phyloP scores from a whole-genome alignment of 92 coral and sea anemone species.

The Actinostola sp. region DNA sequence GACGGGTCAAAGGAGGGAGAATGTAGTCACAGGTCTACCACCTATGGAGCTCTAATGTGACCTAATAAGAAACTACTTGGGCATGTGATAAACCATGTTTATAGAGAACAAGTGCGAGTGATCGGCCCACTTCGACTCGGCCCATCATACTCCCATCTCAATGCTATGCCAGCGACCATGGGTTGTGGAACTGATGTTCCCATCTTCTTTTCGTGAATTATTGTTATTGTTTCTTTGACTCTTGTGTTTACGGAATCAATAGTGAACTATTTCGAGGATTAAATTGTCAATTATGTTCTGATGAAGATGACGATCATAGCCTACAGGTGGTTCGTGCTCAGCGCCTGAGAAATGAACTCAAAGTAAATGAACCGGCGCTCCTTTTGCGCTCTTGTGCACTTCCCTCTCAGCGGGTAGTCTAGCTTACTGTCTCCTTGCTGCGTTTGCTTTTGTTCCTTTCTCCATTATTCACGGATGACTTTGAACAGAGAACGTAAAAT shows the following conservation, averaged over 20 bases:
- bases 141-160: constrained; percentile 9
- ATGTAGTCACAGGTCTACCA: constrained; percentile 10
- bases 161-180: neutral
- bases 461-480: neutral
- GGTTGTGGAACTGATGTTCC: neutral
- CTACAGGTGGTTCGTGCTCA: constrained; percentile 17
- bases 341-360: neutral
- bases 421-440: constrained; percentile 19
- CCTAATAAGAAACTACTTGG: neutral
- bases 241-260: neutral
- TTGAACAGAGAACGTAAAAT: neutral
- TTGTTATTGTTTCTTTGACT: neutral
- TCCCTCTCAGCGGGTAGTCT: constrained; percentile 24
- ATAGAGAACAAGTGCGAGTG: constrained; percentile 20
- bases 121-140: constrained; percentile 20
- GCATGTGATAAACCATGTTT: neutral
- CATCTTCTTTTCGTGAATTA: neutral
- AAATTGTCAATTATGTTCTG: constrained; percentile 1
- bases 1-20: neutral
- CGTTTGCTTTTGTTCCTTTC: constrained; percentile 2
- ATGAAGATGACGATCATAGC: neutral
- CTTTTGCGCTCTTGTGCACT: constrained; percentile 12
- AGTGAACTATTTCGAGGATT: neutral
- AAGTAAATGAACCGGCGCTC: constrained; percentile 26
- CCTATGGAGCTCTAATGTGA: constrained; percentile 17